Conservation (phyloP, 1,140 invertebrate genomes). For the Sminthurinus signatus region DNA sequence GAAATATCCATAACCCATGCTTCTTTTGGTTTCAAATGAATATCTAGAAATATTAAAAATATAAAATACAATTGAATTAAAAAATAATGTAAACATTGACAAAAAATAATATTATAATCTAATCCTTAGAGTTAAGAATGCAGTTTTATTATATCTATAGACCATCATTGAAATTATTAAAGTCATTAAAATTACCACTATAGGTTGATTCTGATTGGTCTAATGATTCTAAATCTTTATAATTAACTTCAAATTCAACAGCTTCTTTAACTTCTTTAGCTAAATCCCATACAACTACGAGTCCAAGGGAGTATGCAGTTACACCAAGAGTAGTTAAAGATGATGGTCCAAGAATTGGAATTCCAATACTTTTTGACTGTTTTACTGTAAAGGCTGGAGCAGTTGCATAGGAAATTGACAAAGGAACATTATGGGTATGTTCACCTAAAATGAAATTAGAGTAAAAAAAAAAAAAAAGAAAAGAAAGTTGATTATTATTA, state of each 20-base stretch:
- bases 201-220: too few species aligned
- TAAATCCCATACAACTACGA: slow-evolving; percentile 65
- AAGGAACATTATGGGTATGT: slow-evolving; percentile 91
- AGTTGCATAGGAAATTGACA: slow-evolving; percentile 79
- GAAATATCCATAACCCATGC: slow-evolving; percentile 14
- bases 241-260: slow-evolving; percentile 21
- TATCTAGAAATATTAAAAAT: slow-evolving; percentile 9
- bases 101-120: too few species aligned
- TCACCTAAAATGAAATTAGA: too few species aligned
- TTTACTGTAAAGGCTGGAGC: slow-evolving; percentile 61
- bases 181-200: too few species aligned
- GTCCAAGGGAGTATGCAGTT: slow-evolving; percentile 54
- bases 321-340: slow-evolving; percentile 54
- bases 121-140: too few species aligned
- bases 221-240: too few species aligned
- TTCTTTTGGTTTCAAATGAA: slow-evolving; percentile 33
- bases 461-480: too few species aligned
- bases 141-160: too few species aligned
- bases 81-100: too few species aligned
- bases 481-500: too few species aligned
- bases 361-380: slow-evolving; percentile 43
- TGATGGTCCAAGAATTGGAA: slow-evolving; percentile 64
- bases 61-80: too few species aligned
- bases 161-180: too few species aligned
- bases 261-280: slow-evolving; percentile 51